Base-by-base conservation (phyloP, 2,113 vertebrate species). In the Perca fluviatilis region DNA sequence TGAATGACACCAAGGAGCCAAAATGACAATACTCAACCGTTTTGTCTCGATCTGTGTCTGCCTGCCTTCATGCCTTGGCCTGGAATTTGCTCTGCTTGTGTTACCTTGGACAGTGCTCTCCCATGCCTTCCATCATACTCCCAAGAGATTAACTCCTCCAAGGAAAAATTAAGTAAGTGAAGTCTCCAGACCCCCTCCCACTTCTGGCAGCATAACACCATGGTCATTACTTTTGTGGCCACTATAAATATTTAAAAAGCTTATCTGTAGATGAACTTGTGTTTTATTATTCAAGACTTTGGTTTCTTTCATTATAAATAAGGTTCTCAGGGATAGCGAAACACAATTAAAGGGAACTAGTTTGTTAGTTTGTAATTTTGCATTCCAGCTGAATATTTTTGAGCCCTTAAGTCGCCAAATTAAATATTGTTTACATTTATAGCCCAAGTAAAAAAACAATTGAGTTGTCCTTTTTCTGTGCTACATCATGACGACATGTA, bases 251-350 rank as follows among this genome's bases (percentile, higher is more conserved):
- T 94, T 92, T 92, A 82, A 91, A 75, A 25, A 14, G 80, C 74
- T 77, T 88, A 78, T 95, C 90, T 89, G 93, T 92, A 89, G 93
- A 90, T 84, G 82, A 87, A 85, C 85, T 93, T 88, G 87, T 88
- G 74, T 91, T 94, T 92, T 87, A 93, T 95, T 91, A 91, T 93
- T 93, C 90, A 93, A 84, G 81, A 87, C 81, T 85, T 84, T 88
- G 84, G 73, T 91, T 90, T 87, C 85, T 87, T 86, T 94, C 60
- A 82, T 93, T 89, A 83, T 87, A 75, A 93, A 94, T 91, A 93
- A 82, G 83, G 92, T 95, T 95, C 95, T 96, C 95, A 96, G 95
- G 95, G 95, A 95, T 87, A 85, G 92, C 86, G 88, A 91, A 92
- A 91, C 90, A 89, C 92, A 91, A 92, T 95, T 91, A 92, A 94